Percentiles rank a stretch among this genome's conserved stretches.
These are phyloP conservation scores for Biston stratarius DNA, from an alignment of 2,888 invertebrate species.

Conservation along the genomic window DNA sequence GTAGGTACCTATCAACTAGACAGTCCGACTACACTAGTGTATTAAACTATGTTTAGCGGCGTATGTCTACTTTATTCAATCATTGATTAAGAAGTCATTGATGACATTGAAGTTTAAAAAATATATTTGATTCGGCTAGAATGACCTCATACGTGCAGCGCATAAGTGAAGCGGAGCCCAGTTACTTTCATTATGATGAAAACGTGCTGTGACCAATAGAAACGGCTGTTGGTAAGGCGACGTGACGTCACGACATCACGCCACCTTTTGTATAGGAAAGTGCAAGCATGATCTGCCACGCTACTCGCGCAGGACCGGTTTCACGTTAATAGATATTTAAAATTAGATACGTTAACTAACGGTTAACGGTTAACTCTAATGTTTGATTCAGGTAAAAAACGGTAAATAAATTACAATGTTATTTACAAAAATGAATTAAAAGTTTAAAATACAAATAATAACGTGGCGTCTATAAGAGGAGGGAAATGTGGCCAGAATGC, in stretches of 20 bases:
- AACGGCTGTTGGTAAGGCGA: constrained; percentile 76
- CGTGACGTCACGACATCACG: constrained; percentile 85
- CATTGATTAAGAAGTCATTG: constrained; percentile 25
- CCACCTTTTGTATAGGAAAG: constrained; percentile 83
- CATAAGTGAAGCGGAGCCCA: constrained; percentile 47
- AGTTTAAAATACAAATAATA: not conserved
- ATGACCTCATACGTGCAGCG: constrained; percentile 53
- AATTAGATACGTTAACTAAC: constrained; percentile 21
- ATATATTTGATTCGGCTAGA: constrained; percentile 42
- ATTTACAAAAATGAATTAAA: not conserved
- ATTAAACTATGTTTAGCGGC: not conserved
- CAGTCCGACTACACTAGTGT: not conserved
- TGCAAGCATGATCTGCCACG: constrained; percentile 75
- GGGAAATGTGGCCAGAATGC: no score
- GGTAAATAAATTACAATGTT: not conserved
- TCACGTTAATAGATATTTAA: constrained; percentile 13
- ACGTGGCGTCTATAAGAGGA: no score
- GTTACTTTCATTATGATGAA: constrained; percentile 54
- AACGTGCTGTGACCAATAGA: constrained; percentile 66
- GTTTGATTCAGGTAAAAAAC: not conserved
- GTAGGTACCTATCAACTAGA: not conserved
- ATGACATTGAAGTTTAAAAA: constrained; percentile 40
- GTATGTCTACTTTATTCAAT: constrained; percentile 5
- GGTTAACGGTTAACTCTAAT: not conserved
- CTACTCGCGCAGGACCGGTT: constrained; percentile 54